Base-by-base conservation (phyloP, 2,113 vertebrate genomes). In the Gopherus flavomarginatus region DNA sequence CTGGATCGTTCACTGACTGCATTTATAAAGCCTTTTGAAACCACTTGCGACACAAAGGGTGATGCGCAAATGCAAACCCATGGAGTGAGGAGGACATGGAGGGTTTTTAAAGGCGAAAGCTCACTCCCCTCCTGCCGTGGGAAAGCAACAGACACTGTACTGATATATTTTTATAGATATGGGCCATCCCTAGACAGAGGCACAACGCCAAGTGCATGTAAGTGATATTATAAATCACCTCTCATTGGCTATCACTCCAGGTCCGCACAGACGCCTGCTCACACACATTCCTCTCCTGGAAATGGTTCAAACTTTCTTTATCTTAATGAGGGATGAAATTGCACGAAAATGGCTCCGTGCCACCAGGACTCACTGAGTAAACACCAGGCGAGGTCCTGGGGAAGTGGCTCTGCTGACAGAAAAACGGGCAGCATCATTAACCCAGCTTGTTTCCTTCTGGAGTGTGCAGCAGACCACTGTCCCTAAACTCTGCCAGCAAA, bases 221-320 rank as follows among this genome's bases (percentile, higher is more conserved):
- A 98, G 96, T 88, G 93, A 96, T 95, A 94, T 89, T 95, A 97
- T 98, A 96, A 97, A 98, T 97, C 97, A 97, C 95, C 87, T 96
- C 97, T 94, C 4, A 0, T 81, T 97, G 97, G 97, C 1, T 6
- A 97, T 96, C 94, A 91, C 95, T 97, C 89, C 95, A 95, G 87
- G 84, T 94, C 88, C 93, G 95, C 96, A 96, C 94, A 95, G 91
- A 77, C 85, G 97, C 93, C 95, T 90, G 93, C 91, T 98, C 1
- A 0, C 77, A 88, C 95, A 96, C 96, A 81, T 96, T 88, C 92
- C 94, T 87, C 93, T 86, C 86, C 92, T 97, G 95, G 97, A 97
- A 97, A 81, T 47, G 79, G 94, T 96, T 96, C 97, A 98, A 96
- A 92, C 86, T 47, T 89, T 93, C 93, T 97, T 97, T 96, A 94